Percentiles rank a stretch among this genome's conserved stretches.
These are phyloP conservation scores for Sebastes taczanowskii DNA, from an alignment of 2,797 vertebrate genomes.

Conservation along the genomic window DNA sequence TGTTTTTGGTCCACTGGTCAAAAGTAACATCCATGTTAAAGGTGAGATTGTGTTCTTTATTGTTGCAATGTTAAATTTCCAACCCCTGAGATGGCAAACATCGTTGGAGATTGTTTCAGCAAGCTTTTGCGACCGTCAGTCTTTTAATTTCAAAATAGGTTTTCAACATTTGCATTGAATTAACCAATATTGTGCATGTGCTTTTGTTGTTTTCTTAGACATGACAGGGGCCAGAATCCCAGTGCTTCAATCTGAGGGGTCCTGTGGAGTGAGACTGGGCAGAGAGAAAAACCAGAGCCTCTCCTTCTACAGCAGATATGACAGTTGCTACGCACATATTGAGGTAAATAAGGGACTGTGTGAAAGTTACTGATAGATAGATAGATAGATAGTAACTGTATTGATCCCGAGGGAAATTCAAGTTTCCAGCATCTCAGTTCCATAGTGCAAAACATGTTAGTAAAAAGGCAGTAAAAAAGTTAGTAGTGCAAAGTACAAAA, in stretches of 20 bases:
- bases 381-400: too few species aligned
- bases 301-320: slow-evolving; percentile 65
- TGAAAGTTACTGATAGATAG: too few species aligned
- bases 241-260: slow-evolving; percentile 32
- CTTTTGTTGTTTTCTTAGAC: slow-evolving; percentile 40
- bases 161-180: background rate
- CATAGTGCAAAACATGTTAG: too few species aligned
- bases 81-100: background rate
- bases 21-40: slow-evolving; percentile 55
- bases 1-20: slow-evolving; percentile 64
- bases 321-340: slow-evolving; percentile 69
- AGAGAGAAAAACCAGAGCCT: slow-evolving; percentile 44
- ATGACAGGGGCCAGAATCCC: slow-evolving; percentile 24
- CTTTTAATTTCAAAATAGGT: background rate
- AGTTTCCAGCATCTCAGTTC: too few species aligned
- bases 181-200: background rate
- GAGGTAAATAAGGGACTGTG: slow-evolving; percentile 49
- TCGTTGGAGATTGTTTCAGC: background rate
- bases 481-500: too few species aligned
- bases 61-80: background rate
- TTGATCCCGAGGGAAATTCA: too few species aligned
- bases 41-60: slow-evolving; percentile 48
- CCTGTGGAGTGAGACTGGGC: slow-evolving; percentile 65
- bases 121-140: too few species aligned
- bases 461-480: too few species aligned